Base-by-base conservation (phyloP, 2,113 vertebrate species). In the Cichladusa arquata region DNA sequence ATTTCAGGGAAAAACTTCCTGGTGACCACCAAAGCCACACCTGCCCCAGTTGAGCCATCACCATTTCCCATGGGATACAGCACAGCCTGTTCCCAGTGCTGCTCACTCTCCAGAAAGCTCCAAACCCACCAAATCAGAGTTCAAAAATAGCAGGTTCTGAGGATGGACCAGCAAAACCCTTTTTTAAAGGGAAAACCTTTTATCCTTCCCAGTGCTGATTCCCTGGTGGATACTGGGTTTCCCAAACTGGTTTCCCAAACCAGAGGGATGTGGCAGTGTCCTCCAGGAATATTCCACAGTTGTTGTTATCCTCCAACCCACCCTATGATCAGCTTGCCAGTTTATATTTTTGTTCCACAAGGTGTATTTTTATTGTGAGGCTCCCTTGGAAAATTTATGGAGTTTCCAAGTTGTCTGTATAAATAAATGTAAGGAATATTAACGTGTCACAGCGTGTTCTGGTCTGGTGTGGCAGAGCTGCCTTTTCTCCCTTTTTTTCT, bases 401-500 rank as follows among this genome's bases (percentile, higher is more conserved):
- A 47, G 57, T 82, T 90, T 92, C 76, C n/a, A 66, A 38, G 45
- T 19, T 83, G 80, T 40, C 89, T 58, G 51, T 24, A 19, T 47
- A 89, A 86, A 93, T 70, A 83, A 93, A 86, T 48, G 34, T 6
- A 26, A 65, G 70, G 62, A 65, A 76, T 15, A 50, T 38, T 14
- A 48, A 16, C 0, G 2, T 57, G 66, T 3, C 15, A 38, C 11
- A 2, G n/a, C 0, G 0, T 20, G 51, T 24, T 78, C 76, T 11
- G 1, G 10, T 16, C 25, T 69, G 71, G 5, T 11, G 16, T 36
- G n/a, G 34, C n/a, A 45, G 17, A 9, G 0, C 9, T 92, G 53
- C 36, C 14, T 87, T 88, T 85, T 54, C 36, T 71, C 53, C 9
- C n/a, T 34, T 31, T 40, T 40, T 40, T 40, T 40, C 51, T 42